phyloP scores from a whole-genome alignment of 1,140 invertebrate species.

The Lerema accius region DNA sequence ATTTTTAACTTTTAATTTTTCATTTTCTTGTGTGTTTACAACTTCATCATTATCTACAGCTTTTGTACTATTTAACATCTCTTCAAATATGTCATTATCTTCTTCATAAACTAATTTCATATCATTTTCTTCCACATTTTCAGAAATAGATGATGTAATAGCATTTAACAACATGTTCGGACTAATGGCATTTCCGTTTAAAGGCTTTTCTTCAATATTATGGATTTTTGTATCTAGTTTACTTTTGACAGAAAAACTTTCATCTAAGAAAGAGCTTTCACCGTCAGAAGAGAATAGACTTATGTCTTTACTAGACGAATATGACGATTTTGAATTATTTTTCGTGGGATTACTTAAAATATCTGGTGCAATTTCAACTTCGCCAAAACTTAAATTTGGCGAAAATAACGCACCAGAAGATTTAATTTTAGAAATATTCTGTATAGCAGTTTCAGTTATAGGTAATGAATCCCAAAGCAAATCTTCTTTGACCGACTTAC shows the following conservation, averaged over 20 bases:
- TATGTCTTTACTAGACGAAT: slow-evolving; percentile 55
- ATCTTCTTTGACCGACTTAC: slow-evolving; percentile 43
- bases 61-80: slow-evolving; percentile 24
- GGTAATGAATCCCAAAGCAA: slow-evolving; percentile 65
- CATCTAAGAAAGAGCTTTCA: slow-evolving; percentile 82
- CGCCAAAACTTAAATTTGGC: slow-evolving; percentile 67
- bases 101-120: slow-evolving; percentile 71
- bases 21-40: slow-evolving; percentile 46
- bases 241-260: slow-evolving; percentile 60
- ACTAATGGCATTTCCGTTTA: slow-evolving; percentile 42
- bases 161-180: slow-evolving; percentile 64
- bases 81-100: slow-evolving; percentile 46
- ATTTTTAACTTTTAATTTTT: slow-evolving; percentile 40
- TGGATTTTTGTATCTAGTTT: slow-evolving; percentile 3
- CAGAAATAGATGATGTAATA: slow-evolving; percentile 63
- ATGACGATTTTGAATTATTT: slow-evolving; percentile 7
- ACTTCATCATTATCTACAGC: slow-evolving; percentile 47
- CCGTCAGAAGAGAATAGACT: slow-evolving; percentile 73
- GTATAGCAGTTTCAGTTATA: slow-evolving; percentile 53
- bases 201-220: neutral
- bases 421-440: slow-evolving; percentile 57
- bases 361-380: slow-evolving; percentile 34
- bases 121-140: slow-evolving; percentile 60
- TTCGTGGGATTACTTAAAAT: neutral
- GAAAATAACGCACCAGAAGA: slow-evolving; percentile 52